These are phyloP conservation scores for Micronisus gabar DNA, from an alignment of 2,113 vertebrate species.

Conservation along the genomic window DNA sequence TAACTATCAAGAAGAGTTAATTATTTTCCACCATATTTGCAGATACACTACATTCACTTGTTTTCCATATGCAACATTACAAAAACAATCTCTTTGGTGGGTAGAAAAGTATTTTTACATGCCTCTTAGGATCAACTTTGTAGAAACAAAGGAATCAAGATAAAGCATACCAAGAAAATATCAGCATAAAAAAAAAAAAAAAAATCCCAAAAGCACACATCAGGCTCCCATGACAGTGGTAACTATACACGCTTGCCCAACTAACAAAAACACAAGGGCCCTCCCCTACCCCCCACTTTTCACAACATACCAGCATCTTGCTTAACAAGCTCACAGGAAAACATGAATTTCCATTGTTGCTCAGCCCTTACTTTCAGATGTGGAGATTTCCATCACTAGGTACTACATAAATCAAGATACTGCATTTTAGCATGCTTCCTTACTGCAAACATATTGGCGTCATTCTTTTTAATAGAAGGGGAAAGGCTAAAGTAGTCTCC, in stretches of 20 bases:
- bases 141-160: slow-evolving; percentile 21
- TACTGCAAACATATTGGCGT: not conserved
- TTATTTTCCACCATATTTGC: not conserved
- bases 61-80: not conserved
- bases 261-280: not conserved
- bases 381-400: not conserved
- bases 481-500: not conserved
- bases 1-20: not conserved
- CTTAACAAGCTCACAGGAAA: not conserved
- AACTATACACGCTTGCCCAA: not conserved
- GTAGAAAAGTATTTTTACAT: not conserved
- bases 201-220: not conserved
- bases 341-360: not conserved
- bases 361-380: not conserved
- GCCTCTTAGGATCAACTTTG: not conserved
- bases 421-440: not conserved
- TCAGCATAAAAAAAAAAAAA: not conserved
- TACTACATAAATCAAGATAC: not conserved
- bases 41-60: not conserved
- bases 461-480: not conserved
- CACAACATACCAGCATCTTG: not conserved
- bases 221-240: not conserved
- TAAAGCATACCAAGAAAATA: slow-evolving; percentile 11
- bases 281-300: not conserved
- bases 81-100: not conserved